Evolutionary conservation across 2,113 vertebrate genomes (phyloP).

Genomic region (Euleptes europaea): DNA sequence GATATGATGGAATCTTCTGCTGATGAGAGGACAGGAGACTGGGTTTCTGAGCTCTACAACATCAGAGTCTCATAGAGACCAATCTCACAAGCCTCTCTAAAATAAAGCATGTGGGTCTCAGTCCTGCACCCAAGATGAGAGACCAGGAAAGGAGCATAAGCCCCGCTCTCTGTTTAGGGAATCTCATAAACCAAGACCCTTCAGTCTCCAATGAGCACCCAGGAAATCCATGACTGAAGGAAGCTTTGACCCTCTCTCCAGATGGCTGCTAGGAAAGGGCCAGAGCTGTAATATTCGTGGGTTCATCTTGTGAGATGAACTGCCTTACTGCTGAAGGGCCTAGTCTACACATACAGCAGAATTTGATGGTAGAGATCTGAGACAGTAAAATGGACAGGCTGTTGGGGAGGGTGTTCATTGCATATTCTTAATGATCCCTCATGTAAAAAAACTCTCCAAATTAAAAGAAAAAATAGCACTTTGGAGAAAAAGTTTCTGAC

Average conservation of each 20-base stretch:
- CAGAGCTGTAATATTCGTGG: background rate
- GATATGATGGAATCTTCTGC: background rate
- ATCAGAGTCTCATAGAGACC: background rate
- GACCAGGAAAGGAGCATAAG: background rate
- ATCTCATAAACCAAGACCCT: background rate
- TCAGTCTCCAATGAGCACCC: background rate
- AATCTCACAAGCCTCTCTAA: background rate
- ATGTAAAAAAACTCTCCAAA: too few species aligned
- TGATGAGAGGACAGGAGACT: background rate
- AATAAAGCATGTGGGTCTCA: background rate
- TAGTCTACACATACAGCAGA: too few species aligned
- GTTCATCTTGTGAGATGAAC: background rate
- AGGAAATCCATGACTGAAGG: background rate
- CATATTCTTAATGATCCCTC: too few species aligned
- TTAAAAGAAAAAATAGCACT: too few species aligned
- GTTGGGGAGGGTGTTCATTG: too few species aligned
- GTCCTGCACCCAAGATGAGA: background rate
- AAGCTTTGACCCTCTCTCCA: background rate
- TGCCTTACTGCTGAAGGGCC: too few species aligned
- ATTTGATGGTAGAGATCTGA: too few species aligned
- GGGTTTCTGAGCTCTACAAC: background rate
- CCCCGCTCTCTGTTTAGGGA: too few species aligned
- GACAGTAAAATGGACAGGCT: too few species aligned
- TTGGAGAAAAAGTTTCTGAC: too few species aligned
- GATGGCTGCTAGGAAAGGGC: background rate